Base-by-base conservation (phyloP, 2,888 invertebrate genomes). In the Amphipoea oculea region DNA sequence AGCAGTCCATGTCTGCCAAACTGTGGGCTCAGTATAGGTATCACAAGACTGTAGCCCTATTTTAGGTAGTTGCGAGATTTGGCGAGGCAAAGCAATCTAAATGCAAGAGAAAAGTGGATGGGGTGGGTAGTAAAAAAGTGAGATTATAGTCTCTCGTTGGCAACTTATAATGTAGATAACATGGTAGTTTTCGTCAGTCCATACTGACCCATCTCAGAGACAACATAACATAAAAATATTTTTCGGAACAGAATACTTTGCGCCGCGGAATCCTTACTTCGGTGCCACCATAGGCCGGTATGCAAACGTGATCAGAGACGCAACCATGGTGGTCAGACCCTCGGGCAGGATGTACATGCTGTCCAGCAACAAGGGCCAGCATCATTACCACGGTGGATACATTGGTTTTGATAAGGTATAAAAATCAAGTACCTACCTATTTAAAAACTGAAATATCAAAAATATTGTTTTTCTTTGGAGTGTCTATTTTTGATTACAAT, bases 241-340 rank as follows among this genome's bases (percentile, higher is more conserved):
- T 60, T 81, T 62, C 23, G 54, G 29, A 51, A 60, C 91, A 98
- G 98, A 98, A 73, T 98, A 98, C 91, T 96, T 97, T 66, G 97
- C 97, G 86, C 92, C 95, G 0, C 92, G 96, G n/a, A 98, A 98
- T 91, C 98, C 98, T 0, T 99, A 99, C 92, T 98, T 99, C 91
- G 99, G 99, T 9, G 98, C 98, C 0, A 98, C 99, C 0, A 97
- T 99, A 79, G 99, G 99, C 1, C 97, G 99, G 71, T 98, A 98
- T 45, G 99, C 98, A 3, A 99, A 99, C 95, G 97, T 98, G 68
- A 98, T 99, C 82, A 97, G 97, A 0, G 97, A 98, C 45, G 99
- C 98, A 0, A 97, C 97, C 81, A 98, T 99, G 92, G 93, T 93
- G 4, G 95, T 99, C 2, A 97, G 98, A 67, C 96, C 97, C 3